Evolutionary conservation across 53 echinoderm and acorn worm species (phyloP), one percentile per base, ranked within the genome.

Genomic region (Henricia sp.): DNA sequence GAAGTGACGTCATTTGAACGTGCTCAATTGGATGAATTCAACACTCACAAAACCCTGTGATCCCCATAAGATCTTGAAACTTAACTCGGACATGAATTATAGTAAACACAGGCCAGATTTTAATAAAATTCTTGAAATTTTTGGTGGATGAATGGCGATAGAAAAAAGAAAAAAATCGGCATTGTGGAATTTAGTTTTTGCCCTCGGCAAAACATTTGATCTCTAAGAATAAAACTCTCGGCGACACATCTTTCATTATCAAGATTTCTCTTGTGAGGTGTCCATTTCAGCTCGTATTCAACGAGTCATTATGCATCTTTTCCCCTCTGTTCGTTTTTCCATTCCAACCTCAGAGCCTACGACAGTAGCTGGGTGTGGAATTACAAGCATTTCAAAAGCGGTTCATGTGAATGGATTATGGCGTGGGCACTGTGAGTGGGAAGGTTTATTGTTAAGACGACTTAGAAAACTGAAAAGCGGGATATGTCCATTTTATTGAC

Each of bases 361-460:
- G 73, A 54, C 52, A 12, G 24, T 10, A 54, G 54, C 20, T 73
- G 30, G 24, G 73, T 51, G 19, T 73, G 37, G 23, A 10, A 23
- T 73, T 73, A 73, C 73, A 11, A 36, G 52, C 21, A 20, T 33
- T 46, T 28, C 44, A 37, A 52, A 50, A 35, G 50, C 54, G 1
- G 20, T 52, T 52, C 20, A 32, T 5, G 53, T 52, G 50, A 73
- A 54, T 71, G 71, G 16, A 21, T 71, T 53, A 54, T 28, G 37
- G 73, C 73, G 53, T 52, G 35, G 73, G 73, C 73, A n/a, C 37
- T 1, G 53, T 4, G 37, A 53, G 73, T 73, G 73, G 73, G 73
- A 21, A 50, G 73, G 17, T 14, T n/a, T n/a, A 19, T 40, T 67
- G 67, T 37, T 19, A 39, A 24, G 73, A 29, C 52, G 11, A 13